Evolutionary conservation across 2,797 vertebrate genomes (phyloP).

Genomic region (Oceanodroma leucorhoa): DNA sequence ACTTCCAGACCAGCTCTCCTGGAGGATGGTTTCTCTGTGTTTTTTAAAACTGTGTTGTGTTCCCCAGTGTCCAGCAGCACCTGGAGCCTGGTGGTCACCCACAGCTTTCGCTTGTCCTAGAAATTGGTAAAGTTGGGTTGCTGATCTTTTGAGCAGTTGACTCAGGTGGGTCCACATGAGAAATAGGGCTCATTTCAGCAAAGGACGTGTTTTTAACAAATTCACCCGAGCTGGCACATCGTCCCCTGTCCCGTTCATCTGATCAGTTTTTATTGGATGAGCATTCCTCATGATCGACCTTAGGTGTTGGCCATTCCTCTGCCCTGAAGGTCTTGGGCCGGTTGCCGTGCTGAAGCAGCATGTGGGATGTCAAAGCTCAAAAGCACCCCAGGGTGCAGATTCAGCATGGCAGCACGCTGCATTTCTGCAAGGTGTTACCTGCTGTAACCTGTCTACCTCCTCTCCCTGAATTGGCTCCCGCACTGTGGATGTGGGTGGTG

Average conservation of each 20-base stretch:
- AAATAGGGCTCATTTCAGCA: neutral
- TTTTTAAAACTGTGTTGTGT: neutral
- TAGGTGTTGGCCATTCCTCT: neutral
- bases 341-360: neutral
- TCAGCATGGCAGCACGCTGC: neutral
- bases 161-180: rapidly evolving
- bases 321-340: neutral
- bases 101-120: neutral
- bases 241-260: neutral
- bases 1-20: neutral
- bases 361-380: neutral
- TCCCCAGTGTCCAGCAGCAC: neutral
- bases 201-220: neutral
- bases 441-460: neutral
- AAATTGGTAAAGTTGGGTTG: neutral
- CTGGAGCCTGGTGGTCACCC: neutral
- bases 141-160: neutral
- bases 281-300: neutral
- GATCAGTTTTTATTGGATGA: neutral
- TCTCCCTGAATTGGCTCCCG: neutral
- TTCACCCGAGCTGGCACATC: neutral
- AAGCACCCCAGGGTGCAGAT: neutral
- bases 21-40: rapidly evolving
- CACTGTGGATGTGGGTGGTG: neutral
- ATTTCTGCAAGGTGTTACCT: slow-evolving; percentile 12